Percentiles rank a stretch among this genome's conserved stretches.
Conservation (phyloP, 1,140 invertebrate genomes). For the Hestina assimilis region DNA sequence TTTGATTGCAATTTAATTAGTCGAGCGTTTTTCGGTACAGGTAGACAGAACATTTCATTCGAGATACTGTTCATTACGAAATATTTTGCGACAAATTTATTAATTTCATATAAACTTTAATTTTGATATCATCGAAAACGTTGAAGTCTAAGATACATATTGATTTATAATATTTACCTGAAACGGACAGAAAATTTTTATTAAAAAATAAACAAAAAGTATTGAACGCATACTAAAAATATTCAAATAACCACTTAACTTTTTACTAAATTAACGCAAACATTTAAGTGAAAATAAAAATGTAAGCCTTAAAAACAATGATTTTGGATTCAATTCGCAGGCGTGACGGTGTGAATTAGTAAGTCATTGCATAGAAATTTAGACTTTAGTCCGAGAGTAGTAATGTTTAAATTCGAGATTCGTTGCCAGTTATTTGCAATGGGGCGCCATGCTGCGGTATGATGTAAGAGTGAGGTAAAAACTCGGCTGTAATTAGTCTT, state of each 20-base stretch:
- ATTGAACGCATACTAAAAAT: no score
- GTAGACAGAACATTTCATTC: not conserved
- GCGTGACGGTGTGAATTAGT: not conserved
- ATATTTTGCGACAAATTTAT: not conserved
- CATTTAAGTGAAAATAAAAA: not conserved
- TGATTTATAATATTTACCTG: no score
- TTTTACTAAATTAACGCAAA: not conserved
- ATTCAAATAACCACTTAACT: not conserved
- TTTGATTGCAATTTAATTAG: constrained; percentile 68
- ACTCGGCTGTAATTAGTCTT: constrained; percentile 58
- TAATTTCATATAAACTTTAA: not conserved
- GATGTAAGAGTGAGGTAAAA: constrained; percentile 51
- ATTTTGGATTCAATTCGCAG: not conserved
- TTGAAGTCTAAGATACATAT: no score
- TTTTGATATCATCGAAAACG: not conserved
- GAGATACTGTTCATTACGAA: not conserved
- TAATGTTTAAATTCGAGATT: not conserved
- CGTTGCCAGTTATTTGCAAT: constrained; percentile 8
- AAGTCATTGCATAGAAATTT: not conserved
- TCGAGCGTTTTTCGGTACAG: constrained; percentile 46
- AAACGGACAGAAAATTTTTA: no score
- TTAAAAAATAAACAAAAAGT: no score
- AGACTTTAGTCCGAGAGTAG: not conserved
- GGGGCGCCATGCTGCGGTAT: constrained; percentile 32
- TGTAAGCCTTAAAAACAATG: not conserved